Conservation (phyloP, 2,113 vertebrate species). For the Empidonax alnorum region DNA sequence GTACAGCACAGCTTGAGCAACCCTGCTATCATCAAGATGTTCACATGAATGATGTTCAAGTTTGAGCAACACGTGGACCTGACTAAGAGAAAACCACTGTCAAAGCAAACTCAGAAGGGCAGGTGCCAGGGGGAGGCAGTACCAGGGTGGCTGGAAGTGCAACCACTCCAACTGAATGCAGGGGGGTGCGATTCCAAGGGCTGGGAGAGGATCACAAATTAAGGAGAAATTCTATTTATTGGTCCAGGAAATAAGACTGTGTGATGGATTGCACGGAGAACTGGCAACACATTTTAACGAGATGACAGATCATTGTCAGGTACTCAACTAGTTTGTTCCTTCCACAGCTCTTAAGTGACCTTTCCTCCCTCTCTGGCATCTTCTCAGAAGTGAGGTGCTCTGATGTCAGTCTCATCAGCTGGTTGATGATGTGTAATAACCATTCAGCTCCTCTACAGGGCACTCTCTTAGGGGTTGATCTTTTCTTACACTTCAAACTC, state of each 20-base stretch:
- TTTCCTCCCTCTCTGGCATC: background rate
- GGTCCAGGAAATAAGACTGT: background rate
- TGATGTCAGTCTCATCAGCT: background rate
- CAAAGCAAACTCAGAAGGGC: background rate
- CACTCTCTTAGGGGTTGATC: background rate
- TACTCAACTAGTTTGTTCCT: background rate
- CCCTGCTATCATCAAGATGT: background rate
- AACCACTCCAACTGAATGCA: background rate
- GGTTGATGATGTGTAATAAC: background rate
- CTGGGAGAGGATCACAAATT: background rate
- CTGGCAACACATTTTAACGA: background rate
- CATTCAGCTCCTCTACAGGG: background rate
- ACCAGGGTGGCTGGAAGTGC: background rate
- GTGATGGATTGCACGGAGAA: background rate
- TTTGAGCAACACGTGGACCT: background rate
- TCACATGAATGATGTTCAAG: background rate
- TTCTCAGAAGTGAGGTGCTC: background rate
- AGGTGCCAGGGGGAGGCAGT: background rate
- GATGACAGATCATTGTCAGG: background rate
- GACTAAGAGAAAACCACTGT: background rate
- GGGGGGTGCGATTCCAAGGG: background rate
- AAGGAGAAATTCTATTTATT: background rate
- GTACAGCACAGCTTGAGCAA: conserved; percentile 7
- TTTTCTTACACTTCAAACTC: background rate
- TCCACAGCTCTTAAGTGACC: background rate